A percentile compares a stretch with the other conserved stretches of the same genome.
Conservation (phyloP, 2,888 invertebrate species). For the Suillia variegata region DNA sequence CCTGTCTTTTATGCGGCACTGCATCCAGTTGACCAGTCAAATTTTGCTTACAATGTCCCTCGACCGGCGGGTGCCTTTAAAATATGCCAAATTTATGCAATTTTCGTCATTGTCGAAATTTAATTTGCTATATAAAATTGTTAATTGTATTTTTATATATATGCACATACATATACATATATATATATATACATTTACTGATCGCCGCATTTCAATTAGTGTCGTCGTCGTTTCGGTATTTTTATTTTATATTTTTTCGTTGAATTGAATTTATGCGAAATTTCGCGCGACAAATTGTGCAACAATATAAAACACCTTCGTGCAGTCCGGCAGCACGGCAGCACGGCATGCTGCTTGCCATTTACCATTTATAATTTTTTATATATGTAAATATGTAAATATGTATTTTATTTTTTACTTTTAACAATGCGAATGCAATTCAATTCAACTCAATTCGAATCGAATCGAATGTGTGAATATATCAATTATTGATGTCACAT, state of each 20-base stretch:
- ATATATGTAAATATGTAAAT: background rate
- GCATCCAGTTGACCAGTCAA: too few relatives aligned
- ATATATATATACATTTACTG: too few relatives aligned
- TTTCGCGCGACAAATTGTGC: background rate
- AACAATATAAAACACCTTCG: slow-evolving; percentile 1
- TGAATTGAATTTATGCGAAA: slow-evolving; percentile 34
- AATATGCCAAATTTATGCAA: slow-evolving; percentile 32
- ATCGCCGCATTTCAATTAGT: slow-evolving; percentile 35
- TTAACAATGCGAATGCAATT: slow-evolving; percentile 4
- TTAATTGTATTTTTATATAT: slow-evolving; percentile 32
- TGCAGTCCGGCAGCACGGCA: background rate
- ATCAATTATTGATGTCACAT: slow-evolving; percentile 35
- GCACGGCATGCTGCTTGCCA: background rate
- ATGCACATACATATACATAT: too few relatives aligned
- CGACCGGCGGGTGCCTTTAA: background rate
- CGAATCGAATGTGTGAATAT: slow-evolving; percentile 4
- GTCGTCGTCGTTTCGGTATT: slow-evolving; percentile 39
- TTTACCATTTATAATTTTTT: background rate
- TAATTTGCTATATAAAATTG: slow-evolving; percentile 41
- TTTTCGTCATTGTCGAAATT: slow-evolving; percentile 36
- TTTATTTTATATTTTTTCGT: slow-evolving; percentile 20
- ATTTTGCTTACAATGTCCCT: too few relatives aligned
- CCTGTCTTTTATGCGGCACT: too few relatives aligned
- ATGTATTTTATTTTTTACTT: slow-evolving; percentile 1
- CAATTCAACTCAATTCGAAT: background rate